These are phyloP conservation scores for Microdon myrmicae DNA, from an alignment of 2,888 invertebrate species.

Conservation along the genomic window DNA sequence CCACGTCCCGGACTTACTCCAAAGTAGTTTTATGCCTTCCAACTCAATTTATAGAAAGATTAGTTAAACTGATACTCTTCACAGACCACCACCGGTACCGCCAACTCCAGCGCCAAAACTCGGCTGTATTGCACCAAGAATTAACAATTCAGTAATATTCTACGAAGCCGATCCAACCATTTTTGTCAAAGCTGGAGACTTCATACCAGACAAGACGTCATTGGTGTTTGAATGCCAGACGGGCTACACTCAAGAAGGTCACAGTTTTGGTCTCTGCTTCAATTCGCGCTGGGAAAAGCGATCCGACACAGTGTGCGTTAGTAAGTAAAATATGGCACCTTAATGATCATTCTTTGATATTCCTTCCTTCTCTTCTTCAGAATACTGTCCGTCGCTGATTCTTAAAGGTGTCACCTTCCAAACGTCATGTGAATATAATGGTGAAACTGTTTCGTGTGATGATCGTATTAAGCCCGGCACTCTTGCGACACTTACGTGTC, in stretches of 20 bases:
- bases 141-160: conserved; percentile 3
- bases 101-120: not conserved
- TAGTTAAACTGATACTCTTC: not conserved
- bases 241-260: conserved; percentile 9
- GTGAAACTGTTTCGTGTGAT: conserved; percentile 27
- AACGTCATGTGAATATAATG: conserved; percentile 17
- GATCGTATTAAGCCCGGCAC: conserved; percentile 39
- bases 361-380: not conserved
- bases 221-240: conserved; percentile 6
- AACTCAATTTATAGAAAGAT: not conserved
- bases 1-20: not conserved
- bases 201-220: not conserved
- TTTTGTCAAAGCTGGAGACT: not conserved
- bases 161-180: not conserved
- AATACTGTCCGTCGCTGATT: conserved; percentile 2
- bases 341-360: not conserved
- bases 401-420: conserved; percentile 15
- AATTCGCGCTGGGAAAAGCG: conserved; percentile 1
- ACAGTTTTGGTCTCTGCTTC: conserved; percentile 2
- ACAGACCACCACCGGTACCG: not conserved
- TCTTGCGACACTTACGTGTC: conserved; percentile 36
- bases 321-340: not conserved
- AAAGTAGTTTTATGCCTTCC: not conserved
- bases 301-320: conserved; percentile 1
- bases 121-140: conserved; percentile 5